These are phyloP conservation scores for Euphysa ruthae DNA, from an alignment of 30 jellyfish, hydroid and myxozoan species.

Conservation along the genomic window DNA sequence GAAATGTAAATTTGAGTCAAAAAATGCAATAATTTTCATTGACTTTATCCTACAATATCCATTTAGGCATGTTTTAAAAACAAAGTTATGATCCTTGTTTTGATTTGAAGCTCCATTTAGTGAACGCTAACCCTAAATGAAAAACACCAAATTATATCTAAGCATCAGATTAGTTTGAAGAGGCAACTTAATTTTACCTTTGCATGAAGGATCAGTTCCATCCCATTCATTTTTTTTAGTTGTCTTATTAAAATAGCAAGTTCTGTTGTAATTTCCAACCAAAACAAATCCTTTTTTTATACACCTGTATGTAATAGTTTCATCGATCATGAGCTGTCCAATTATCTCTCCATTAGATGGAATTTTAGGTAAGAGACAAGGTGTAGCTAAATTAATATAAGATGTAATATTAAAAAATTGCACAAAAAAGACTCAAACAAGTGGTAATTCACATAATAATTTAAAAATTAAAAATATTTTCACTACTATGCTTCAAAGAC, in stretches of 20 bases:
- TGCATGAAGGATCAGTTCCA: constrained; percentile 65
- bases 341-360: constrained; percentile 38
- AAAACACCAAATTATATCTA: too few species aligned
- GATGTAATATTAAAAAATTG: background rate
- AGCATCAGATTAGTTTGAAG: too few species aligned
- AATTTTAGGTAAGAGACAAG: constrained; percentile 81
- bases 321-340: constrained; percentile 42
- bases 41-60: too few species aligned
- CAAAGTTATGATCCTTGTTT: too few species aligned
- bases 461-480: background rate
- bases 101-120: too few species aligned
- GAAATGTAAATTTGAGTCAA: too few species aligned
- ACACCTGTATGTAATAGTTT: constrained; percentile 55
- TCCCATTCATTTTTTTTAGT: constrained; percentile 45
- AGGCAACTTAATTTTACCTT: constrained; percentile 30
- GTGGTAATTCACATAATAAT: background rate
- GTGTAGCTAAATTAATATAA: constrained; percentile 35
- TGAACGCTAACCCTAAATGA: too few species aligned
- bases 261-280: constrained; percentile 47
- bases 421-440: background rate
- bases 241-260: constrained; percentile 36
- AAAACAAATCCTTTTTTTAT: constrained; percentile 29
- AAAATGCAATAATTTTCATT: too few species aligned
- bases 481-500: too few species aligned
- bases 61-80: too few species aligned